Evolutionary conservation across 2,113 vertebrate genomes (phyloP).

Genomic region (Oreamnos americanus): DNA sequence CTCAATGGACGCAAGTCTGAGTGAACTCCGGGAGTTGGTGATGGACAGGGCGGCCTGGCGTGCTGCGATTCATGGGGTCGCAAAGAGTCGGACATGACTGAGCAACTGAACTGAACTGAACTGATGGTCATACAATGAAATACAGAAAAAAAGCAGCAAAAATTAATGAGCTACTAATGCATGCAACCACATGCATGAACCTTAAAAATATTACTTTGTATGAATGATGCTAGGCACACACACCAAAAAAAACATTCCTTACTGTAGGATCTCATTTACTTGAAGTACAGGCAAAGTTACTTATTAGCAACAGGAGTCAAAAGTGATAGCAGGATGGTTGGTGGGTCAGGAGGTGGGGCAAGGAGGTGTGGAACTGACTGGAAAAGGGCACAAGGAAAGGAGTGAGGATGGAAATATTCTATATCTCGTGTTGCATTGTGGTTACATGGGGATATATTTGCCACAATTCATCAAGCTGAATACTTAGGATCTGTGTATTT

Average conservation of each 20-base stretch:
- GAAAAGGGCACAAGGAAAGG: not conserved
- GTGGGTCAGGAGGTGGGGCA: not conserved
- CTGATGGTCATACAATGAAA: not conserved
- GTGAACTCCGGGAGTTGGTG: no score
- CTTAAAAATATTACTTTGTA: not conserved
- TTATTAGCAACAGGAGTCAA: not conserved
- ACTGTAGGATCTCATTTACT: not conserved
- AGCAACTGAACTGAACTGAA: no score
- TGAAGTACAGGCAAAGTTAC: not conserved
- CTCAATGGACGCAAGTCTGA: no score
- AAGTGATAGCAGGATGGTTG: not conserved
- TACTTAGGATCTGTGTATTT: not conserved
- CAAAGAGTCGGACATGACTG: no score
- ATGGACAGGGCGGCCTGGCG: no score
- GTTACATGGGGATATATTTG: not conserved
- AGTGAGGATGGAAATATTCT: not conserved
- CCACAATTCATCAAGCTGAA: not conserved
- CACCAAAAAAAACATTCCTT: not conserved
- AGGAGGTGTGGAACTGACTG: not conserved
- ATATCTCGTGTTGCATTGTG: not conserved
- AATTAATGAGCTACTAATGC: not conserved
- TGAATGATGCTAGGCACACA: not conserved
- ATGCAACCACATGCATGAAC: not conserved
- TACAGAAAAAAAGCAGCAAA: not conserved
- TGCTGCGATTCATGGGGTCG: no score